These are phyloP conservation scores for Drosophila mimica DNA, from an alignment of 2,888 invertebrate genomes.

Conservation along the genomic window DNA sequence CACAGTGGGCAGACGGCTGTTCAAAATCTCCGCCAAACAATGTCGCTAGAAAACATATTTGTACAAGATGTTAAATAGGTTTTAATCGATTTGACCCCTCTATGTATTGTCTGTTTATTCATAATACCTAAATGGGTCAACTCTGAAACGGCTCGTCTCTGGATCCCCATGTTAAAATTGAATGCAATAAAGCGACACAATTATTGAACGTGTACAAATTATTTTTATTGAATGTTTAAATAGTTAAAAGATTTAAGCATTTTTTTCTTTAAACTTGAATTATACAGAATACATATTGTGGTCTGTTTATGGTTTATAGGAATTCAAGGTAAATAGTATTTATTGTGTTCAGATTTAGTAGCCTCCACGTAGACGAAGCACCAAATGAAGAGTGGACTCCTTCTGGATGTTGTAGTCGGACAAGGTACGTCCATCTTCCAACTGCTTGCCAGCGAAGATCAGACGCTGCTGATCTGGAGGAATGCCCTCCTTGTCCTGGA, in stretches of 20 bases:
- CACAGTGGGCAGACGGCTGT: no score
- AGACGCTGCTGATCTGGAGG: slow-evolving; percentile 52
- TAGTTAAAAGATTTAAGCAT: slow-evolving; percentile 14
- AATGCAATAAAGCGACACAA: not conserved
- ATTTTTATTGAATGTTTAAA: slow-evolving; percentile 36
- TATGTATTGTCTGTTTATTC: no score
- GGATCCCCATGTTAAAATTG: not conserved
- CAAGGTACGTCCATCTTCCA: slow-evolving; percentile 39
- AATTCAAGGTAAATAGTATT: not conserved
- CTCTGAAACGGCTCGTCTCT: not conserved
- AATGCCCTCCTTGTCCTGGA: slow-evolving; percentile 48
- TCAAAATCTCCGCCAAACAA: not conserved
- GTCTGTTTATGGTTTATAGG: slow-evolving; percentile 3
- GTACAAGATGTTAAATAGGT: no score
- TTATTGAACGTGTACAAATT: slow-evolving; percentile 20
- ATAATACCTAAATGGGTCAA: not conserved
- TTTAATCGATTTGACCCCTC: no score
- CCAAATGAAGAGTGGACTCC: slow-evolving; percentile 36
- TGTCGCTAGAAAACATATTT: no score
- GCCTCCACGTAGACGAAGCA: slow-evolving; percentile 41
- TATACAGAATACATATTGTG: slow-evolving; percentile 26
- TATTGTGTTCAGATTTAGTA: slow-evolving; percentile 23
- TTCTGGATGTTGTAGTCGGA: slow-evolving; percentile 48
- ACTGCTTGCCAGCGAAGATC: slow-evolving; percentile 47
- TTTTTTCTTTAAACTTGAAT: slow-evolving; percentile 28